These are phyloP conservation scores for Smithornis capensis DNA, from an alignment of 2,113 vertebrate species.

Conservation along the genomic window DNA sequence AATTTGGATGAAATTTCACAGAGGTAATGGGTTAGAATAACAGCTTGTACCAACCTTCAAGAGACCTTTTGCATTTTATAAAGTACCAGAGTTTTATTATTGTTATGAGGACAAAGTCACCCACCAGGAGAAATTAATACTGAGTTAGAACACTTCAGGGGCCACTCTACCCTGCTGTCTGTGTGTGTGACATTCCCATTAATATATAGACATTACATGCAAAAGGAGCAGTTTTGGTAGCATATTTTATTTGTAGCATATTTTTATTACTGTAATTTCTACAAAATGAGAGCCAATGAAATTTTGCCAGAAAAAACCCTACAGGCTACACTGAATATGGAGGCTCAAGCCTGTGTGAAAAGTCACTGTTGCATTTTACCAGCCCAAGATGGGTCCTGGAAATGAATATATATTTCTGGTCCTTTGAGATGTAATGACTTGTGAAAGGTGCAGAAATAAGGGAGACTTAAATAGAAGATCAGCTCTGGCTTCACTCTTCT, in stretches of 20 bases:
- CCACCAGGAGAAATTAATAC: conserved; percentile 10
- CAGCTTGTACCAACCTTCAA: neutral
- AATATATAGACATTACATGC: neutral
- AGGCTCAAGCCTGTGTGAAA: neutral
- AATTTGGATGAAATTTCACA: neutral
- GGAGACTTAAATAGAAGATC: neutral
- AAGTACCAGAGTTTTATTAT: neutral
- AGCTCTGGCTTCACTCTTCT: neutral
- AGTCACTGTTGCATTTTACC: neutral
- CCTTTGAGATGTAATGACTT: neutral
- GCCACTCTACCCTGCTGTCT: neutral
- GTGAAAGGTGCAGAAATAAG: neutral
- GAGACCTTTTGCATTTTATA: conserved; percentile 12
- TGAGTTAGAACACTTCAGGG: conserved; percentile 24
- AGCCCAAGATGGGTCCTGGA: neutral
- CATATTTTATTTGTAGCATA: neutral
- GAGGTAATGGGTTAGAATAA: neutral
- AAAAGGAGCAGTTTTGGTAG: neutral
- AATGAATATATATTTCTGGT: neutral
- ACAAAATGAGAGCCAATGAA: neutral
- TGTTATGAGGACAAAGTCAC: neutral
- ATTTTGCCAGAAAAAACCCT: neutral
- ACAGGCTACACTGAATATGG: neutral
- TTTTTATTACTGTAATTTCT: neutral
- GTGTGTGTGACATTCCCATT: neutral